These are phyloP conservation scores for Semaprochilodus insignis DNA, from an alignment of 2,797 vertebrate genomes.

Conservation along the genomic window DNA sequence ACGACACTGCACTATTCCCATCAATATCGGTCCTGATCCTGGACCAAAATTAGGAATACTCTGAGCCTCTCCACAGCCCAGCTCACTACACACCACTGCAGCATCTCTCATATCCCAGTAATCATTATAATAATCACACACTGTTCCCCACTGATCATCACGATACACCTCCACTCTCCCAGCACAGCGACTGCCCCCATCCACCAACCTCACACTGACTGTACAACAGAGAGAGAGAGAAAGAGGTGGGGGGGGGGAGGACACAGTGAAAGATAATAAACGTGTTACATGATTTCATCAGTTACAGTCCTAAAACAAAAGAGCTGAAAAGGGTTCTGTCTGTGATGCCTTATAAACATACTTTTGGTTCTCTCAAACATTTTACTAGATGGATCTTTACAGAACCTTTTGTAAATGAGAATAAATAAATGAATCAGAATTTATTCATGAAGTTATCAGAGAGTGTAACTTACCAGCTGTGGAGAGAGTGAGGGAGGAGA, in stretches of 20 bases:
- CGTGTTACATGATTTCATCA: too few relatives aligned
- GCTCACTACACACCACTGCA: slow-evolving; percentile 27
- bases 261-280: too few relatives aligned
- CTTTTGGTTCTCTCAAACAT: too few relatives aligned
- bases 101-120: background rate
- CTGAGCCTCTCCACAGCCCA: slow-evolving; percentile 2
- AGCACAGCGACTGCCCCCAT: slow-evolving; percentile 25
- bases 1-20: slow-evolving; percentile 61
- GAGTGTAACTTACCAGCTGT: background rate
- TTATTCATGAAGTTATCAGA: background rate
- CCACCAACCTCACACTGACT: slow-evolving; percentile 1
- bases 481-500: background rate
- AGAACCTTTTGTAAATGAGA: too few relatives aligned
- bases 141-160: slow-evolving; percentile 20
- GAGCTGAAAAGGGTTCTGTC: too few relatives aligned
- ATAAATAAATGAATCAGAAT: too few relatives aligned
- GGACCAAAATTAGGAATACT: background rate
- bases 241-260: too few relatives aligned
- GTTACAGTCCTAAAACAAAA: too few relatives aligned
- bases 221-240: background rate
- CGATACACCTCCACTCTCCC: slow-evolving; percentile 37
- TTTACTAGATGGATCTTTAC: too few relatives aligned
- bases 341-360: too few relatives aligned
- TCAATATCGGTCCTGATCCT: slow-evolving; percentile 59
- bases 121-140: slow-evolving; percentile 32